These are phyloP conservation scores for Euschistus heros DNA, from an alignment of 1,140 invertebrate genomes.

Conservation along the genomic window DNA sequence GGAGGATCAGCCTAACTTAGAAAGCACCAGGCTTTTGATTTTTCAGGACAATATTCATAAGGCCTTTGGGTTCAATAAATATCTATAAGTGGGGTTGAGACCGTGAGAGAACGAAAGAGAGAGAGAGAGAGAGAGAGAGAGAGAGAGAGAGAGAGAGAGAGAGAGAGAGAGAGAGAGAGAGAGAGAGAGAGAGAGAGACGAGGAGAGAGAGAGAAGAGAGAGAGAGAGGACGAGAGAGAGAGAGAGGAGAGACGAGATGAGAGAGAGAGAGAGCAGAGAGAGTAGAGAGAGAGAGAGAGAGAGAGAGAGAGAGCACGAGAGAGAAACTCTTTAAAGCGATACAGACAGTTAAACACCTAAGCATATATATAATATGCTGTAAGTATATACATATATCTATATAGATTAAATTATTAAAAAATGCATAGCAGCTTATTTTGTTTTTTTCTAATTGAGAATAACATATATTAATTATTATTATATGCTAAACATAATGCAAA, in stretches of 20 bases:
- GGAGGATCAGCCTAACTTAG: no score
- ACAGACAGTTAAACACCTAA: no score
- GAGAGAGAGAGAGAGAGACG: constrained; percentile 19
- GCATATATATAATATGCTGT: no score
- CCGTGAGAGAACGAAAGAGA: constrained; percentile 5
- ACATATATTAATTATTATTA: no score
- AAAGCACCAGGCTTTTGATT: no score
- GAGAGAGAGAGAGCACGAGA: neutral
- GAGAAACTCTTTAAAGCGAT: neutral
- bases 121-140: constrained; percentile 18
- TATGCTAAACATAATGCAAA: no score
- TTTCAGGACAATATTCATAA: no score
- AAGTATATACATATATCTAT: no score
- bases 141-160: constrained; percentile 19
- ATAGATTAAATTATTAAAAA: no score
- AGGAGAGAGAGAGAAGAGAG: constrained; percentile 12
- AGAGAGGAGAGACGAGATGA: constrained; percentile 12
- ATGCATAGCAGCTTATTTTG: no score
- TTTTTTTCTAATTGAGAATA: no score
- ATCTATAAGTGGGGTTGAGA: neutral
- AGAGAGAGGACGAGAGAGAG: constrained; percentile 20
- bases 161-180: constrained; percentile 20
- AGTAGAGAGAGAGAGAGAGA: neutral
- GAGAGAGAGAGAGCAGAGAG: constrained; percentile 12
- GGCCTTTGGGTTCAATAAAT: no score